Percentiles rank a stretch among this genome's conserved stretches.
These are phyloP conservation scores for Nothura maculosa DNA, from an alignment of 2,797 vertebrate genomes.

Conservation along the genomic window DNA sequence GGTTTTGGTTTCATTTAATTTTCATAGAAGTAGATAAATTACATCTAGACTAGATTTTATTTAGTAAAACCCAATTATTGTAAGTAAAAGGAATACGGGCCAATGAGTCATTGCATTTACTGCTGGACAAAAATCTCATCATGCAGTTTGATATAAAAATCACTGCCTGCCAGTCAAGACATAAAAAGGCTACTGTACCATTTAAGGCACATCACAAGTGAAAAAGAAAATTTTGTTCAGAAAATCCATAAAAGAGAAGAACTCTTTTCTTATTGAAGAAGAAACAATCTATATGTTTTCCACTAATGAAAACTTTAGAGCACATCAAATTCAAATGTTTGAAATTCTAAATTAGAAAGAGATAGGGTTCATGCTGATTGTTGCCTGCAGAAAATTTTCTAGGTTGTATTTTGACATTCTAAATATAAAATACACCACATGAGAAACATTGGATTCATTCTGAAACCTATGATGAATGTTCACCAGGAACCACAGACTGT, in stretches of 20 bases:
- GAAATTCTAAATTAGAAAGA: conserved; percentile 38
- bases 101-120: conserved; percentile 27
- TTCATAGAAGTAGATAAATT: conserved; percentile 35
- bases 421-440: conserved; percentile 29
- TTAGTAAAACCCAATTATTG: conserved; percentile 49
- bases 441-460: conserved; percentile 29
- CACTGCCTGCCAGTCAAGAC: background rate
- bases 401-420: conserved; percentile 39
- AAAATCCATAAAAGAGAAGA: background rate
- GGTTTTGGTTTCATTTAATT: conserved; percentile 36
- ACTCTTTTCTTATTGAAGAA: background rate
- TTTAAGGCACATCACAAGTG: conserved; percentile 5
- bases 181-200: background rate
- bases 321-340: conserved; percentile 39
- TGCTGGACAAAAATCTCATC: conserved; percentile 22
- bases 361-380: background rate
- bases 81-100: background rate
- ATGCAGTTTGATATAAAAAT: conserved; percentile 31
- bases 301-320: background rate
- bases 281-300: conserved; percentile 2
- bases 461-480: conserved; percentile 30
- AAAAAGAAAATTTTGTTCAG: background rate
- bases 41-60: conserved; percentile 28
- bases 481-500: background rate
- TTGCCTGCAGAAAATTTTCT: conserved; percentile 39